Evolutionary conservation across 2,888 invertebrate species (phyloP), one percentile per base, ranked within the genome.

Genomic region (Oligia fasciuncula): DNA sequence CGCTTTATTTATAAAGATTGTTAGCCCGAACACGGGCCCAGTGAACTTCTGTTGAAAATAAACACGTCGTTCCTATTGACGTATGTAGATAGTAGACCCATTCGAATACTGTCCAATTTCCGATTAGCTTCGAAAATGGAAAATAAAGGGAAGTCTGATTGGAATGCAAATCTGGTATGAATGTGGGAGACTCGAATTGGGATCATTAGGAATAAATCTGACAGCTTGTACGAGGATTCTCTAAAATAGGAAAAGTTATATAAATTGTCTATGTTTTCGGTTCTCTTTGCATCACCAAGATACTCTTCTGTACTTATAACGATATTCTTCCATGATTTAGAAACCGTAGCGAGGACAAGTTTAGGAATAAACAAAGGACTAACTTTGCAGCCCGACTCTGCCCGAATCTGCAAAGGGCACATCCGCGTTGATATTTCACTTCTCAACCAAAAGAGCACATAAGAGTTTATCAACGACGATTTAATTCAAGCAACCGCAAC

Each of bases 1-100:
- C 94, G 95, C 95, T 96, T 96, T 96, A 96, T 97, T 97, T 97
- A 96, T 95, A 96, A 96, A 97, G 95, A 96, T 95, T 96, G 96
- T 95, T 95, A 94, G 94, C 92, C 91, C 88, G 90, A 94, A 94
- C 94, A 94, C 93, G 91, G 91, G 93, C 94, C 93, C 94, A 95
- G 95, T 95, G 95, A 95, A 95, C 95, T 95, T 93, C 91, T 92
- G 93, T 92, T 91, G 90, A 90, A 93, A 95, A 95, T 95, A 94
- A 95, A 95, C 94, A 95, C 93, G 91, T 94, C 93, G 92, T 89
- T 91, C 88, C 91, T 91, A 91, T 93, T 92, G 91, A 90, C 87
- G 87, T 90, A 81, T 86, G 87, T 84, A 83, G 80, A 79, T 84
- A 76, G 54, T 77, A 77, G 66, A 77, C 76, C 74, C 73, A 83